Evolutionary conservation across 2,113 vertebrate species (phyloP), one percentile per base, ranked within the genome.

Genomic region (Crotalus horridus): DNA sequence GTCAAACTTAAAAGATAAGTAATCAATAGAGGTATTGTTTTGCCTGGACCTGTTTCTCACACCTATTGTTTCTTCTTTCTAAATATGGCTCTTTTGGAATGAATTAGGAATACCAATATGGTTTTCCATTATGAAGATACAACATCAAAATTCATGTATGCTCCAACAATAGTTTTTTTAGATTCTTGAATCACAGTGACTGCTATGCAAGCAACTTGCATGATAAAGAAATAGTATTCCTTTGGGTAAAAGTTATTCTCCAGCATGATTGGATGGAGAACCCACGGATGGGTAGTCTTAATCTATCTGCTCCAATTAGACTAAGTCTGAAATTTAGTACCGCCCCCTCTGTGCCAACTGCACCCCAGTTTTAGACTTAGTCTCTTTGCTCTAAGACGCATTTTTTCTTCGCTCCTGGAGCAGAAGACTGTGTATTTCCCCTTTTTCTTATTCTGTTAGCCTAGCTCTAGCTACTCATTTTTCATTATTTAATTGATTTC

Each of bases 1-100:
- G 91, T 92, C 86, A 92, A 88, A 61, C 91, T 55, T 88, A 87
- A 92, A 92, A 92, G 33, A 92, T 54, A 26, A 59, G 69, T 89
- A 24, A 74, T 53, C 87, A 88, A 88, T 53, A 74, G n/a, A 89
- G 69, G 86, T 46, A 88, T 92, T 21, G 24, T 29, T 56, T 59
- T 91, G 54, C n/a, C 59, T 92, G 43, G 88, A 69, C 54, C 39
- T 92, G 86, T 92, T 55, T 88, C 39, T 92, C 51, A 92, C 51
- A 46, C 33, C 51, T 88, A 92, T 92, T 88, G 61, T 88, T 92
- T 92, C 33, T 15, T 23, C 48, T 88, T 55, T 43, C 69, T 69
- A 64, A 33, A 69, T 24, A 88, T 43, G 55, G 91, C 51, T 92
- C 33, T 64, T 89, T 87, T 55, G 33, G 87, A 92, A 92, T 53